Base-by-base conservation (phyloP, 2,113 vertebrate species). In the Bolborhynchus lineola region DNA sequence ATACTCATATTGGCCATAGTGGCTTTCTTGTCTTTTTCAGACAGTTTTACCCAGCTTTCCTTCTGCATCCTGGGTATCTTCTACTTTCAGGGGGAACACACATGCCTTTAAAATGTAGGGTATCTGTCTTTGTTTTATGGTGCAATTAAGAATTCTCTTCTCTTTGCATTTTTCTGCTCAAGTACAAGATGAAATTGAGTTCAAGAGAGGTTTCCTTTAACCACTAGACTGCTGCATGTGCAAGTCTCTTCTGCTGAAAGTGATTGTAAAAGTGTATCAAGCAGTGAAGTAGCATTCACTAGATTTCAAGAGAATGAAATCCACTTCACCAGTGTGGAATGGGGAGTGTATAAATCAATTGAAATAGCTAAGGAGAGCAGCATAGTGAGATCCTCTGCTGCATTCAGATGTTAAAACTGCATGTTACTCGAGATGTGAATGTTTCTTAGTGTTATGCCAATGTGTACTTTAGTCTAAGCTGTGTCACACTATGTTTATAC, bases 161-260 rank as follows among this genome's bases (percentile, higher is more conserved):
- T 94, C 68, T 75, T 57, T 94, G 60, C 82, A 0, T 90, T 93
- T 95, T 96, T 57, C 92, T 96, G 82, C 80, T 68, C 23, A 9
- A 44, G 20, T 31, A 33, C 42, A 17, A 79, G 79, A 68, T 35
- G 70, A 67, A 21, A 2, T 16, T 50, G 25, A 52, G 26, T 52
- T 52, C 26, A 78, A 63, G 71, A 69, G 62, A 72, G 42, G 31
- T 91, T 82, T 60, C 29, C 87, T 62, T 74, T 75, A 93, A 67
- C 71, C 39, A 2, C 49, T 64, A 78, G 79, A 16, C 70, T 64
- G 76, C 83, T 79, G 67, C 76, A 75, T 26, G 76, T 71, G 78
- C n/a, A 5, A 60, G 50, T 52, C 31, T 60, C 72, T 69, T 68
- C 76, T 65, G 76, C 70, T 67, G 16, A 42, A 65, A 41, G 28